These are phyloP conservation scores for Crocodylus rhombifer DNA, from an alignment of 2,797 vertebrate genomes.

Conservation along the genomic window DNA sequence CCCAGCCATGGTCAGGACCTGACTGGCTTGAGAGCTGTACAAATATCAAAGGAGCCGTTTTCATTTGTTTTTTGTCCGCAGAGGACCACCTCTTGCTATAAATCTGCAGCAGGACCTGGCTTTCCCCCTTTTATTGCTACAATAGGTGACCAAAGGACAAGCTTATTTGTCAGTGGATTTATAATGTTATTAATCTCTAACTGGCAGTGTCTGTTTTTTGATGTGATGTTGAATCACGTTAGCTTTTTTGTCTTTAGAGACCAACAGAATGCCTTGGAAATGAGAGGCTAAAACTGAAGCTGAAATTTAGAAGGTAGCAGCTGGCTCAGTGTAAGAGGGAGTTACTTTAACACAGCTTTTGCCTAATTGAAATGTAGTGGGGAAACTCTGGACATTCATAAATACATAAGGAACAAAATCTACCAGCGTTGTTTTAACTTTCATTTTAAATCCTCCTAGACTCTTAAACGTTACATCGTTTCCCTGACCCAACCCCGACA, in stretches of 20 bases:
- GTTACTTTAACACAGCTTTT: not conserved
- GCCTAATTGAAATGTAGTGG: not conserved
- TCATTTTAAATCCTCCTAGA: not conserved
- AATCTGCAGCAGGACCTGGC: not conserved
- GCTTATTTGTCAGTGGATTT: not conserved
- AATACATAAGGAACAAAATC: not conserved
- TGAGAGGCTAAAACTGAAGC: not conserved
- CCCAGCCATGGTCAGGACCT: not conserved
- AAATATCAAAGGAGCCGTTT: not conserved
- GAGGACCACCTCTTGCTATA: not conserved
- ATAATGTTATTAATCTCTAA: fast-evolving
- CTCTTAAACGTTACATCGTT: not conserved
- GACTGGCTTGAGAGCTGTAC: not conserved
- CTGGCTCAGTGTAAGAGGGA: not conserved
- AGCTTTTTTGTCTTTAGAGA: not conserved
- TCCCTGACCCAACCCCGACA: fast-evolving
- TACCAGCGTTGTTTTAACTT: not conserved
- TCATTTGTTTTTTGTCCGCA: not conserved
- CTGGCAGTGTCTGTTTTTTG: not conserved
- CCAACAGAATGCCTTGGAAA: not conserved
- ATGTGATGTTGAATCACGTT: fast-evolving
- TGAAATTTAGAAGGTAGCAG: not conserved
- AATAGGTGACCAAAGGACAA: not conserved
- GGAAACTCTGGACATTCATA: not conserved
- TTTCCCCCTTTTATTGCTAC: not conserved